These are phyloP conservation scores for Stratiolaelaps scimitus DNA, from an alignment of 1,140 invertebrate genomes.

Conservation along the genomic window DNA sequence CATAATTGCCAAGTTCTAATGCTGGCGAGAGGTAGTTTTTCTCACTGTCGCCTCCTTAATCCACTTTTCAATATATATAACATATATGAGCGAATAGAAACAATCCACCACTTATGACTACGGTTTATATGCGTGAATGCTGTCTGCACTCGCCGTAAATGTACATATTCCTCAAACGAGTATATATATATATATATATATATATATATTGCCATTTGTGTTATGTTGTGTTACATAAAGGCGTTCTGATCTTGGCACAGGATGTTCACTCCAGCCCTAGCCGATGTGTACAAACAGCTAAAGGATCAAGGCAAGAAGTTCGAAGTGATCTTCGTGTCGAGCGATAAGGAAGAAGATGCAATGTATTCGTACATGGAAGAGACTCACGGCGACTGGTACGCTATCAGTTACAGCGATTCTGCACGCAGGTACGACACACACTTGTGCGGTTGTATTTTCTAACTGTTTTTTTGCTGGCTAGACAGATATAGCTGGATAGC, in stretches of 20 bases:
- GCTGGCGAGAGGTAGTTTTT: too few relatives aligned
- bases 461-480: conserved; percentile 11
- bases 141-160: too few relatives aligned
- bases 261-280: conserved; percentile 44
- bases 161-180: too few relatives aligned
- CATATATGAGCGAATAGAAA: too few relatives aligned
- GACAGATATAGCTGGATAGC: not conserved
- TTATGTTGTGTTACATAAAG: conserved; percentile 33
- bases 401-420: conserved; percentile 36
- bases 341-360: conserved; percentile 38
- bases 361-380: conserved; percentile 40
- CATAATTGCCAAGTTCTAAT: too few relatives aligned
- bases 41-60: too few relatives aligned
- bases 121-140: too few relatives aligned
- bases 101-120: too few relatives aligned
- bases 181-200: too few relatives aligned
- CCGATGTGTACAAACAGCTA: conserved; percentile 37
- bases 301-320: conserved; percentile 35
- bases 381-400: conserved; percentile 41
- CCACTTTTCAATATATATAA: too few relatives aligned
- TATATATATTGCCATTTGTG: too few relatives aligned
- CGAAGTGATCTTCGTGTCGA: conserved; percentile 42
- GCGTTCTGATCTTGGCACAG: conserved; percentile 44
- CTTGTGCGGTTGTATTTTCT: not conserved
- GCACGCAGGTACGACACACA: conserved; percentile 34